Percentiles rank a stretch among this genome's conserved stretches.
Conservation (phyloP, 2,797 vertebrate genomes). For the Trematomus bernacchii region DNA sequence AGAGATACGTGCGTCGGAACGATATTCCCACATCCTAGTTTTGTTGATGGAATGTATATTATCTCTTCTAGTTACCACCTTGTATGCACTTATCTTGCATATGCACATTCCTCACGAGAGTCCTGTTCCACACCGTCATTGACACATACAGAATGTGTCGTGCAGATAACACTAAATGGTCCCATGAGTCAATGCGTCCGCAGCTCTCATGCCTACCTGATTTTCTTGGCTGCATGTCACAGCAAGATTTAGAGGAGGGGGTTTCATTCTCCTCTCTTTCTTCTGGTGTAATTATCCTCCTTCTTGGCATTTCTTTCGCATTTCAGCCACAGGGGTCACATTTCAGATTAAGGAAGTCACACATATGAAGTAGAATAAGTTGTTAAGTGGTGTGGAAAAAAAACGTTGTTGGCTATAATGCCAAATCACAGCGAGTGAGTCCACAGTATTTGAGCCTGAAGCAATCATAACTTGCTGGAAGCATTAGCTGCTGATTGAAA, state of each 20-base stretch:
- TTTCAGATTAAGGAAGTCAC: slow-evolving; percentile 43
- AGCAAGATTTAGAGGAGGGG: neutral
- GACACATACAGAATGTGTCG: neutral
- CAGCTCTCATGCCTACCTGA: slow-evolving; percentile 20
- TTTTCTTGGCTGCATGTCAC: slow-evolving; percentile 28
- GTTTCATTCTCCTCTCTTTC: neutral
- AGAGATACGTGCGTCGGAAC: neutral
- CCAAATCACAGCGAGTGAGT: slow-evolving; percentile 4
- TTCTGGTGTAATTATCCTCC: slow-evolving; percentile 6
- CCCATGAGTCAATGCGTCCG: slow-evolving; percentile 9
- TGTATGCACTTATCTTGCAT: slow-evolving; percentile 5
- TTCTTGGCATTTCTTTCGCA: neutral
- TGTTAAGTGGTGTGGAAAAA: slow-evolving; percentile 25
- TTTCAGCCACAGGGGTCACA: slow-evolving; percentile 12
- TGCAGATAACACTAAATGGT: slow-evolving; percentile 17
- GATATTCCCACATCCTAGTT: slow-evolving; percentile 11
- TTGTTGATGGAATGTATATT: slow-evolving; percentile 14
- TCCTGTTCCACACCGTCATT: slow-evolving; percentile 13
- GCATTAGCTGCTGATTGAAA: slow-evolving; percentile 42
- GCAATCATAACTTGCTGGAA: slow-evolving; percentile 28
- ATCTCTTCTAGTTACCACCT: slow-evolving; percentile 18
- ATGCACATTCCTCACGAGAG: slow-evolving; percentile 11
- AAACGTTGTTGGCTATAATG: slow-evolving; percentile 17
- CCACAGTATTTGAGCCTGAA: slow-evolving; percentile 6
- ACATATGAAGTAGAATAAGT: slow-evolving; percentile 11